Evolutionary conservation across 2,797 vertebrate species (phyloP).

Genomic region (Hylomyscus alleni): DNA sequence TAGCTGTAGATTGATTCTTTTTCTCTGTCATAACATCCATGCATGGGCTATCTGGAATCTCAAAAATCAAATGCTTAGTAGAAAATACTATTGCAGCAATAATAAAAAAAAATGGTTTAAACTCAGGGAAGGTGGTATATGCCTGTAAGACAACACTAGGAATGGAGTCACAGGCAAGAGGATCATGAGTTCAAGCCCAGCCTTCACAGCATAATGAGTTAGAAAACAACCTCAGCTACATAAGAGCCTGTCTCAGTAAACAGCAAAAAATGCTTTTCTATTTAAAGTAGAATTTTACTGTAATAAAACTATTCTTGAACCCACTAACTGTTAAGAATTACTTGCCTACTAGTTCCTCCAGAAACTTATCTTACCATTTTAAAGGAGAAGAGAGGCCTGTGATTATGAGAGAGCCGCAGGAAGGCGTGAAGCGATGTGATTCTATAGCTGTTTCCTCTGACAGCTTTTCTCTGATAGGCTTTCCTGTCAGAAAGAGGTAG

Average conservation of each 20-base stretch:
- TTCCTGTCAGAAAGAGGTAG: neutral
- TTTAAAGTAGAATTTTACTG: neutral
- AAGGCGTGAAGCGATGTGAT: neutral
- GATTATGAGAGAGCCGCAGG: neutral
- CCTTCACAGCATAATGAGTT: no score
- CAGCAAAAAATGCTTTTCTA: neutral
- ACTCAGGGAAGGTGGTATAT: no score
- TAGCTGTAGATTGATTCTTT: neutral
- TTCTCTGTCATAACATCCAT: neutral
- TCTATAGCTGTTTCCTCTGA: neutral
- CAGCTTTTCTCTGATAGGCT: neutral
- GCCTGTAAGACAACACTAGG: neutral
- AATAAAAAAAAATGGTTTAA: neutral
- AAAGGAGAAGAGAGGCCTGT: neutral
- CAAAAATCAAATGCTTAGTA: conserved; percentile 10
- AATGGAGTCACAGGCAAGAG: no score
- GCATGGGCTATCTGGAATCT: neutral
- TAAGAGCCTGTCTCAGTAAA: neutral
- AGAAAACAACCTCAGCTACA: no score
- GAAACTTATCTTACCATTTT: neutral
- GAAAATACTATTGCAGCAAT: neutral
- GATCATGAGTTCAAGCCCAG: neutral
- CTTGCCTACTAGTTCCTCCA: neutral
- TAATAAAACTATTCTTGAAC: neutral
- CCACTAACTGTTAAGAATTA: neutral